Percentiles rank a stretch among this genome's conserved stretches.
Conservation (phyloP, 2,797 vertebrate species). For the Mormyrops boulengeri region DNA sequence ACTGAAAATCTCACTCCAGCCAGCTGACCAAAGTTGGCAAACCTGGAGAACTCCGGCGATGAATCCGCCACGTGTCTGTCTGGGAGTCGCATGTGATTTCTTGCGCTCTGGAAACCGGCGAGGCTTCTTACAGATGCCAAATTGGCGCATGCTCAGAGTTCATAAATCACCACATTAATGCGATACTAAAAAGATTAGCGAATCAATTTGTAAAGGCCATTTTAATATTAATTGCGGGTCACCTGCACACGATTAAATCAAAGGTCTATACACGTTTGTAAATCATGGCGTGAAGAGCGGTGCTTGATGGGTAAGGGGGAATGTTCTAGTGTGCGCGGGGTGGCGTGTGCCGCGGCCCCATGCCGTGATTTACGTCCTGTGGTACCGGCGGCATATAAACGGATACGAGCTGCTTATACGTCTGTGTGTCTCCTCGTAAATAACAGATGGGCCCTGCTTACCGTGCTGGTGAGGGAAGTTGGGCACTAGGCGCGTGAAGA, state of each 20-base stretch:
- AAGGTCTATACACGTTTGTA: neutral
- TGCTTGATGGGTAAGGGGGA: neutral
- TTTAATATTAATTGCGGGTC: conserved; percentile 1
- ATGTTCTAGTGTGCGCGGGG: neutral
- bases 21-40: neutral
- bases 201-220: conserved; percentile 16
- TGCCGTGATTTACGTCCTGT: neutral
- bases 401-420: neutral
- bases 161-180: conserved; percentile 11
- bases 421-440: neutral
- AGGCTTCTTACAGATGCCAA: neutral
- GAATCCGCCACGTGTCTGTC: neutral
- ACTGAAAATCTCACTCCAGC: neutral
- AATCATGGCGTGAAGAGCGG: neutral
- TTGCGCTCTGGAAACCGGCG: neutral
- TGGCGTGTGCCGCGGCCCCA: too few relatives aligned
- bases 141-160: neutral
- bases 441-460: neutral
- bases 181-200: neutral
- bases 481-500: neutral
- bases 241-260: neutral
- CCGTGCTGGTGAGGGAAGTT: neutral
- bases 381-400: neutral
- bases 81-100: neutral
- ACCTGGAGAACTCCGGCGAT: too few relatives aligned